Percentiles rank a stretch among this genome's conserved stretches.
Evolutionary conservation across 2,888 invertebrate genomes (phyloP).

Genomic region (Cacoxenus indagator): DNA sequence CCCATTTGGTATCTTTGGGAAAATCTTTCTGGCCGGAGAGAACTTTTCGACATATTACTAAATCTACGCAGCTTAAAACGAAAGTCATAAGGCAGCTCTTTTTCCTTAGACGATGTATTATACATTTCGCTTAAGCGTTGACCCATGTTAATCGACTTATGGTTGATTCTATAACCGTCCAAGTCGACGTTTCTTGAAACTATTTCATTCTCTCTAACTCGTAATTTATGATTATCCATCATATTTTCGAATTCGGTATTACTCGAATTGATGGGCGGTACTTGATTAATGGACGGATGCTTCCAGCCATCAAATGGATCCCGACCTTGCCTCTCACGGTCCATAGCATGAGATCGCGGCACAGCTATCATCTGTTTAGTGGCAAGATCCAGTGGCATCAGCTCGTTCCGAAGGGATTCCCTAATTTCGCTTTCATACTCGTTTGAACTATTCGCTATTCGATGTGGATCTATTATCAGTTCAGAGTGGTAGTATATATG

Average conservation of each 20-base stretch:
- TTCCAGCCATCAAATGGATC: conserved; percentile 42
- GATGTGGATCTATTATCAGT: conserved; percentile 25
- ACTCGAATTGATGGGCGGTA: not conserved
- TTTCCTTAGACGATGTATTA: not conserved
- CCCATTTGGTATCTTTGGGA: too few species aligned
- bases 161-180: not conserved
- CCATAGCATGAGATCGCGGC: not conserved
- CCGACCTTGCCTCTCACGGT: not conserved
- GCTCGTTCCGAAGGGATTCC: conserved; percentile 43
- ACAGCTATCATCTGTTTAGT: conserved; percentile 31
- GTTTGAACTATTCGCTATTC: not conserved
- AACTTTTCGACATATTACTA: not conserved
- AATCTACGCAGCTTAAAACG: not conserved
- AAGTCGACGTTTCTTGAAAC: too few species aligned
- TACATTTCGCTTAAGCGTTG: conserved; percentile 10
- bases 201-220: too few species aligned
- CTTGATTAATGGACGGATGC: conserved; percentile 23
- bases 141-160: not conserved
- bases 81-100: not conserved
- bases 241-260: too few species aligned
- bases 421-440: conserved; percentile 41
- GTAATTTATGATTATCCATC: too few species aligned
- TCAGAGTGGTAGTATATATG: not conserved
- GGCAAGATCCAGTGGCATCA: conserved; percentile 39
- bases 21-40: not conserved